Percentiles rank a stretch among this genome's conserved stretches.
Conservation (phyloP, 2,888 invertebrate species). For the Tenthredo amoena region DNA sequence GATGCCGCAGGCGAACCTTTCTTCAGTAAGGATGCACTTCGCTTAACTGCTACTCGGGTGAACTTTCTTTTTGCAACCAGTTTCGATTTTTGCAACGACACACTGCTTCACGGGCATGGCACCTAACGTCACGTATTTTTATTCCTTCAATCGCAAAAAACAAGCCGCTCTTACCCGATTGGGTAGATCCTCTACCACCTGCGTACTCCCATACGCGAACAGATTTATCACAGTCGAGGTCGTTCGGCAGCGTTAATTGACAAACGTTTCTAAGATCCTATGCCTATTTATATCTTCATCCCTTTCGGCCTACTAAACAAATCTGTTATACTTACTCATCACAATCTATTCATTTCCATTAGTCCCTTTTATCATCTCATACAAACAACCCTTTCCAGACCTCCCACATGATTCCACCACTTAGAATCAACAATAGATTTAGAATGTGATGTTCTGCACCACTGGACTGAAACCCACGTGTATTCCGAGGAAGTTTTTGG, state of each 20-base stretch:
- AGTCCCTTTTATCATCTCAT: background rate
- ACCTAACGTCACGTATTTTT: conserved; percentile 19
- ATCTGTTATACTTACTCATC: background rate
- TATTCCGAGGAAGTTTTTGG: background rate
- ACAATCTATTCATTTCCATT: conserved; percentile 29
- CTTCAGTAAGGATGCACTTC: conserved; percentile 15
- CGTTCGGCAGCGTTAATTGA: conserved; percentile 33
- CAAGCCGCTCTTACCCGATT: conserved; percentile 2
- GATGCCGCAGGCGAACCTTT: conserved; percentile 10
- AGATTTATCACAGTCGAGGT: conserved; percentile 44
- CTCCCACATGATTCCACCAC: background rate
- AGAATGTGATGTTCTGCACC: too few species aligned
- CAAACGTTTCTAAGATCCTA: conserved; percentile 6
- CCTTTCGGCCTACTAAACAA: background rate
- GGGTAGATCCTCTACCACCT: background rate
- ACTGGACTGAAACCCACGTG: background rate
- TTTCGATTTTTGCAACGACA: conserved; percentile 39
- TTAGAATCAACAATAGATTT: background rate
- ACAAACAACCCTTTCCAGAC: background rate
- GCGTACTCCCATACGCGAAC: background rate
- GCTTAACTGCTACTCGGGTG: conserved; percentile 8
- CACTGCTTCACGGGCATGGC: background rate
- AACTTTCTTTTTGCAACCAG: conserved; percentile 49
- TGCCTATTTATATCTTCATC: conserved; percentile 25
- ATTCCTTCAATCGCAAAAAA: background rate